These are phyloP conservation scores for Nibea coibor DNA, from an alignment of 2,113 vertebrate genomes.

Conservation along the genomic window DNA sequence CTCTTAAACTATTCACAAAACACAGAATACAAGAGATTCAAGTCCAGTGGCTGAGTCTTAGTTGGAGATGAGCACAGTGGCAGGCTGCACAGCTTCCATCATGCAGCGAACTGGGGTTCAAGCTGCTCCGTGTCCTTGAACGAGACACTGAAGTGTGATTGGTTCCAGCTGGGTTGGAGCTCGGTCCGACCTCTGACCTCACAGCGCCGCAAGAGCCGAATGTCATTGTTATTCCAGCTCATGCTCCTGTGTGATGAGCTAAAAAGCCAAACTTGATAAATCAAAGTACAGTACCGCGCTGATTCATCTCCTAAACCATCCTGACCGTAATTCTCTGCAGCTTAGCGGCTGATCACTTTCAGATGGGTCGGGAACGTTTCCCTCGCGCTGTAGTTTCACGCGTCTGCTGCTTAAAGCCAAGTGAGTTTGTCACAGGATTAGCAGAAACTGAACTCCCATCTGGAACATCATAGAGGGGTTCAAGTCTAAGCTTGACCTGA, in stretches of 20 bases:
- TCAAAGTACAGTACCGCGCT: constrained; percentile 31
- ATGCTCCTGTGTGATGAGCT: not conserved
- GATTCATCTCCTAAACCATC: constrained; percentile 38
- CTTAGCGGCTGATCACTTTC: constrained; percentile 55
- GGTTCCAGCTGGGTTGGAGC: constrained; percentile 22
- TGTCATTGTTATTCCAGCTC: not conserved
- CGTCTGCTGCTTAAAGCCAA: constrained; percentile 18
- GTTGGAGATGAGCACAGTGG: not conserved
- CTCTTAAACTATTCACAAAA: not conserved
- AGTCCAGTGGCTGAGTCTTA: not conserved
- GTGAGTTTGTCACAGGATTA: constrained; percentile 55
- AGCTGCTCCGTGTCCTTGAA: constrained; percentile 52
- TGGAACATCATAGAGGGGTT: constrained; percentile 34
- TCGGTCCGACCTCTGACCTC: constrained; percentile 42
- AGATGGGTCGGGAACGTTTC: constrained; percentile 42
- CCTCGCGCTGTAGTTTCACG: not conserved
- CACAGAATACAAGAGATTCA: not conserved
- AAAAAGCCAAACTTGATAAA: constrained; percentile 21
- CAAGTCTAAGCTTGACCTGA: constrained; percentile 28
- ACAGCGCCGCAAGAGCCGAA: not conserved
- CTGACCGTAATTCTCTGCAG: constrained; percentile 20
- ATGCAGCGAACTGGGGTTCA: not conserved
- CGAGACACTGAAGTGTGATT: constrained; percentile 15
- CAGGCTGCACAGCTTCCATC: constrained; percentile 2
- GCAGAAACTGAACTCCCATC: constrained; percentile 51